Conservation (phyloP, 1,140 invertebrate genomes). For the Drosophila saltans region DNA sequence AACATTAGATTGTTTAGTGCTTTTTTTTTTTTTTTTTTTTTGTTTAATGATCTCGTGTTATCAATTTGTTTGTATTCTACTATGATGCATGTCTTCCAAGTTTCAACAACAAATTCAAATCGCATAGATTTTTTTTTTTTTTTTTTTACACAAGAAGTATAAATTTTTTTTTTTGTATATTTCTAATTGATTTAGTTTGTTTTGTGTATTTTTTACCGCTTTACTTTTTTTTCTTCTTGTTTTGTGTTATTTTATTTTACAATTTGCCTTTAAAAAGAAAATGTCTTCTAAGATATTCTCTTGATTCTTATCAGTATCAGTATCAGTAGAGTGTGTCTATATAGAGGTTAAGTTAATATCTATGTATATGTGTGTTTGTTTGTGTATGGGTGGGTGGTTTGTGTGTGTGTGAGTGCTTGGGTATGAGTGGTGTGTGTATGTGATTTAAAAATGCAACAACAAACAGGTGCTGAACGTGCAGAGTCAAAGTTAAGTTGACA, state of each 20-base stretch:
- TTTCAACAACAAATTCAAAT: constrained; percentile 55
- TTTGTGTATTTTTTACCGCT: constrained; percentile 13
- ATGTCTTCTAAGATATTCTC: neutral
- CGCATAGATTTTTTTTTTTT: constrained; percentile 70
- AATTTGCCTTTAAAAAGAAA: constrained; percentile 6
- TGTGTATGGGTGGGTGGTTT: constrained; percentile 43
- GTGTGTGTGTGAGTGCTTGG: constrained; percentile 42
- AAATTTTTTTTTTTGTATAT: constrained; percentile 36
- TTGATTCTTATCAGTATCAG: neutral
- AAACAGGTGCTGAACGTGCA: constrained; percentile 67
- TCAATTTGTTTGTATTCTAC: constrained; percentile 12
- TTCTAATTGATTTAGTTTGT: constrained; percentile 28
- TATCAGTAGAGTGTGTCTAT: constrained; percentile 5
- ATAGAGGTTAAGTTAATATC: constrained; percentile 1
- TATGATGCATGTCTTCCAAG: constrained; percentile 66
- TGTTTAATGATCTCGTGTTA: constrained; percentile 7
- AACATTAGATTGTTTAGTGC: constrained; percentile 4
- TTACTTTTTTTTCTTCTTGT: neutral
- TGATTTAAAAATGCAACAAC: constrained; percentile 75
- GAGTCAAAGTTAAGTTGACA: constrained; percentile 62
- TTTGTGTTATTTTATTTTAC: constrained; percentile 8
- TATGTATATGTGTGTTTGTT: constrained; percentile 18
- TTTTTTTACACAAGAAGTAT: constrained; percentile 62
- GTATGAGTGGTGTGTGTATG: constrained; percentile 29
- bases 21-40: constrained; percentile 16